Base-by-base conservation (phyloP, 1,140 invertebrate species). In the Brachionus paranguensis region DNA sequence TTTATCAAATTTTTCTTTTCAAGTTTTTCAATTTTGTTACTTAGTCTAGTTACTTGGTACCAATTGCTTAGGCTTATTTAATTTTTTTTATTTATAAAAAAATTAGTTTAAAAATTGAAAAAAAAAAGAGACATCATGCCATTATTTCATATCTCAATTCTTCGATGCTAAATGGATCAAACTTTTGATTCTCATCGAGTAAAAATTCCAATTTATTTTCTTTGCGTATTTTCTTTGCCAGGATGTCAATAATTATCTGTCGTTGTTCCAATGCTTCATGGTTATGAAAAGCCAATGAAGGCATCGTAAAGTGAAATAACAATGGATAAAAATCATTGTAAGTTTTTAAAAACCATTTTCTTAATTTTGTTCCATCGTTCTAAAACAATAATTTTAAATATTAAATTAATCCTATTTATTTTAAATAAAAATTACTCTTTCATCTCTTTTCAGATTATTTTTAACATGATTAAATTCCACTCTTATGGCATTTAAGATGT, bases 111-210 rank as follows among this genome's bases (percentile, higher is more conserved):
- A 17, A 17, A 65, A 65, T 24, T 64, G 0, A 64, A 65, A 8
- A 65, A 27, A 5, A 0, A 29, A 27, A 10, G 27, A 29, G 4
- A 65, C 14, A 7, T 72, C 17, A 72, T 11, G 33, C 17, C 17
- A 81, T 33, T 11, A 81, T 60, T 43, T 81, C 78, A 68, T 64
- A 81, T 60, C 78, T 60, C 24, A 68, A 43, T 29, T 81, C 78
- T 27, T 60, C 53, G 5, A 64, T 81, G 27, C 43, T 37, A 64
- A 81, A 81, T 24, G 78, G 78, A 24, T 81, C 64, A 20, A 81
- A 81, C 17, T 68, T 81, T 20, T 81, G 12, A 24, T 60, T 45
- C 3, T 68, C 78, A 47, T 68, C 43, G 10, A 81, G 20, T 17
- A 81, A 45, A 68, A 29, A 81, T 27, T 81, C 78, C 12, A 81